Base-by-base conservation (phyloP, 2,888 invertebrate species). In the Abrostola tripartita region DNA sequence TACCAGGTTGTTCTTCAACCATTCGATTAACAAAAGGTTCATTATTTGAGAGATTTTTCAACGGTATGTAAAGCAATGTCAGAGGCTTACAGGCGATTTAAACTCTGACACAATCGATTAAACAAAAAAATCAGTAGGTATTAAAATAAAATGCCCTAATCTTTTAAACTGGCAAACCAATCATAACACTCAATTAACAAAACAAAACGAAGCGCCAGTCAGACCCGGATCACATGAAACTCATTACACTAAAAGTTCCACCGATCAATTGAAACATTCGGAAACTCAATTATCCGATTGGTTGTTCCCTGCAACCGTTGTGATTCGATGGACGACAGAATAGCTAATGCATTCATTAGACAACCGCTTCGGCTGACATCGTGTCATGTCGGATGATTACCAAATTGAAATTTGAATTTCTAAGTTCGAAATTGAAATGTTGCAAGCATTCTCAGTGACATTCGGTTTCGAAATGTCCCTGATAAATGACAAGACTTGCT, bases 321-420 rank as follows among this genome's bases (percentile, higher is more conserved):
- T 71, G 65, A 73, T 73, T 70, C 62, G 42, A 50, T 49, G 12
- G 53, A 12, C 57, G 37, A 52, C 56, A 35, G 56, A 58, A 60
- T 51, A 11, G 12, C 40, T 73, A 75, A 74, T 74, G 60, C 65
- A 63, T 57, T 65, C 53, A 74, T 73, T 60, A 60, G 62, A 54
- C 37, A 7, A 44, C n/a, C 44, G 41, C 55, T 42, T 68, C 63
- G 56, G 37, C 40, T 74, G 58, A 74, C 70, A 53, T 59, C 54
- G 50, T 57, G 74, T 61, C 71, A 61, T 55, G 50, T 64, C 55
- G 47, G 58, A 35, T 58, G 41, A 52, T 58, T 71, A 35, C 59
- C 24, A 68, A 74, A 72, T 70, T 70, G 65, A 62, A 73, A 74
- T 70, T 58, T 56, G 53, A 74, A 74, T 69, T 59, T 53, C 50